Evolutionary conservation across 2,797 vertebrate genomes (phyloP).

Genomic region (Propithecus perrieri): DNA sequence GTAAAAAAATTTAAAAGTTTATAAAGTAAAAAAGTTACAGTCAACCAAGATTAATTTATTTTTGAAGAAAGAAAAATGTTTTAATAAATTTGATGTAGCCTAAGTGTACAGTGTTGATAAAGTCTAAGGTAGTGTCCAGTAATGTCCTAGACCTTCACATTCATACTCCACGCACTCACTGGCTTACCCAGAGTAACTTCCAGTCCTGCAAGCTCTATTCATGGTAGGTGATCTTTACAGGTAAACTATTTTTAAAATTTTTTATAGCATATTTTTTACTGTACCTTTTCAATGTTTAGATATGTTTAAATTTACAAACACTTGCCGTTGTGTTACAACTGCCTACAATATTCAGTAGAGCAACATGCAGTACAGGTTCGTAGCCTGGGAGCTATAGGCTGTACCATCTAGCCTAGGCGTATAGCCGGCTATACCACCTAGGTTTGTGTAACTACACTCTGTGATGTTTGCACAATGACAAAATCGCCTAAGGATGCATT

Average conservation of each 20-base stretch:
- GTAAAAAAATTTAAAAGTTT: neutral
- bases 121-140: neutral
- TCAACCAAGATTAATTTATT: neutral
- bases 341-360: neutral
- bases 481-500: neutral
- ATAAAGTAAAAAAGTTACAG: neutral
- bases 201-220: neutral
- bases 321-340: neutral
- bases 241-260: neutral
- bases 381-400: neutral
- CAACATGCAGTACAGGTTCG: neutral
- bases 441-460: neutral
- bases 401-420: neutral
- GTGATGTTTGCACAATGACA: neutral
- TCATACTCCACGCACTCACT: neutral
- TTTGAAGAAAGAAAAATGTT: neutral
- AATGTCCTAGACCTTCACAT: neutral
- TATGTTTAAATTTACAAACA: neutral
- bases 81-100: neutral
- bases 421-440: neutral
- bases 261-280: neutral
- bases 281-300: neutral
- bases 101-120: neutral
- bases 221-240: neutral
- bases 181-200: neutral